Conservation (phyloP, 2,797 vertebrate genomes). For the Ciconia nigra region DNA sequence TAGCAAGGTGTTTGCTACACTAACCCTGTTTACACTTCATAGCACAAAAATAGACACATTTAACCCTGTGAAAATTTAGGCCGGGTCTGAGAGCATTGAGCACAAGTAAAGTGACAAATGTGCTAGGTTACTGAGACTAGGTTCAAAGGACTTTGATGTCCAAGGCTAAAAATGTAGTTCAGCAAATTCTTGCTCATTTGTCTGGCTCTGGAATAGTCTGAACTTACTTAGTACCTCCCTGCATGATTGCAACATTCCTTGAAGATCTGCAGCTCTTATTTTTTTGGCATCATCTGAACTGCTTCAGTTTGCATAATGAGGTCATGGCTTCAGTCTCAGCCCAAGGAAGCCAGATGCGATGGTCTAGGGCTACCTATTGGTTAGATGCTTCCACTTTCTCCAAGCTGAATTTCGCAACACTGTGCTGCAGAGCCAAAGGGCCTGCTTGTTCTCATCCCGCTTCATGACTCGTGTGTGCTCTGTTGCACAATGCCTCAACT, state of each 20-base stretch:
- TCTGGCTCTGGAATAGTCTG: neutral
- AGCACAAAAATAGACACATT: neutral
- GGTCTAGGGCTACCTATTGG: neutral
- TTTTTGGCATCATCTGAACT: neutral
- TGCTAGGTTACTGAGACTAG: neutral
- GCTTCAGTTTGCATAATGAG: neutral
- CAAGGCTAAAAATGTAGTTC: neutral
- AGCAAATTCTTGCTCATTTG: neutral
- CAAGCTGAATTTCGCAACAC: neutral
- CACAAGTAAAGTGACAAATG: neutral
- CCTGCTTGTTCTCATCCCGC: neutral
- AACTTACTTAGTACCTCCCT: neutral
- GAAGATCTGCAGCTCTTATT: neutral
- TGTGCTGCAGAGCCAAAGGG: neutral
- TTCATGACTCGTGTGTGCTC: neutral
- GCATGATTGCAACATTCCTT: neutral
- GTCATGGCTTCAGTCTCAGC: neutral
- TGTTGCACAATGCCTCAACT: neutral
- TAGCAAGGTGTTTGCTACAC: neutral
- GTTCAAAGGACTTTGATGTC: neutral
- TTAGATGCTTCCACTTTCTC: neutral
- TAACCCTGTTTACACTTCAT: neutral
- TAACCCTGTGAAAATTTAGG: neutral
- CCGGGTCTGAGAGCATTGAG: neutral
- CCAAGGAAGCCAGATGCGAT: neutral